These are phyloP conservation scores for Indicator indicator DNA, from an alignment of 2,113 vertebrate genomes.

Conservation along the genomic window DNA sequence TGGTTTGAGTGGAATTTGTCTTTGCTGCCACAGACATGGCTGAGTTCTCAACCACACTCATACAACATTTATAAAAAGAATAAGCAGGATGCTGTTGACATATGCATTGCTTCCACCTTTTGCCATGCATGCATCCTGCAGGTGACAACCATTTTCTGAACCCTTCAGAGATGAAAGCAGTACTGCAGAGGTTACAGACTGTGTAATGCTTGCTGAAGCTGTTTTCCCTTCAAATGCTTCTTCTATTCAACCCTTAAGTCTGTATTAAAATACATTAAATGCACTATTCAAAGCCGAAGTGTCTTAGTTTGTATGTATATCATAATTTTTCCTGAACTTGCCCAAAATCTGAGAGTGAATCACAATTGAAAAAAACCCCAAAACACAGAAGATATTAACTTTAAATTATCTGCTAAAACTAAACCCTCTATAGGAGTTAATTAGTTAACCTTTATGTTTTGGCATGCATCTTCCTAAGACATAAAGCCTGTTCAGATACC, in stretches of 20 bases:
- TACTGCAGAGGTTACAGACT: neutral
- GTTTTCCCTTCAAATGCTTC: neutral
- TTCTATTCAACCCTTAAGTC: neutral
- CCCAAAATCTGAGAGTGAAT: neutral
- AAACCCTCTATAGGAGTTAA: neutral
- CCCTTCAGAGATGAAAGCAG: accelerated
- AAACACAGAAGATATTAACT: neutral
- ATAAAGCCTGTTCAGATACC: neutral
- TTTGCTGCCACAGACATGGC: neutral
- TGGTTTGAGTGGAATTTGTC: neutral
- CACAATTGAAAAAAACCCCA: neutral
- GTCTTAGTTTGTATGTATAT: neutral
- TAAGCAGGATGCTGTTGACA: neutral
- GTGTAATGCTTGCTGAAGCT: neutral
- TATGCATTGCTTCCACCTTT: neutral
- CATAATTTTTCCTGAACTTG: accelerated
- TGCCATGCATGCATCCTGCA: neutral
- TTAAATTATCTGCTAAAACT: neutral
- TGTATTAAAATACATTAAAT: neutral
- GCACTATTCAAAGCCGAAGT: neutral
- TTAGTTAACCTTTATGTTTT: neutral
- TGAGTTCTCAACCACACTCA: neutral
- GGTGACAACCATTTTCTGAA: neutral
- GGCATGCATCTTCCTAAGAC: neutral
- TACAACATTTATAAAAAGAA: neutral